phyloP scores from a whole-genome alignment of 2,113 vertebrate genomes.

The Xenopus borealis region DNA sequence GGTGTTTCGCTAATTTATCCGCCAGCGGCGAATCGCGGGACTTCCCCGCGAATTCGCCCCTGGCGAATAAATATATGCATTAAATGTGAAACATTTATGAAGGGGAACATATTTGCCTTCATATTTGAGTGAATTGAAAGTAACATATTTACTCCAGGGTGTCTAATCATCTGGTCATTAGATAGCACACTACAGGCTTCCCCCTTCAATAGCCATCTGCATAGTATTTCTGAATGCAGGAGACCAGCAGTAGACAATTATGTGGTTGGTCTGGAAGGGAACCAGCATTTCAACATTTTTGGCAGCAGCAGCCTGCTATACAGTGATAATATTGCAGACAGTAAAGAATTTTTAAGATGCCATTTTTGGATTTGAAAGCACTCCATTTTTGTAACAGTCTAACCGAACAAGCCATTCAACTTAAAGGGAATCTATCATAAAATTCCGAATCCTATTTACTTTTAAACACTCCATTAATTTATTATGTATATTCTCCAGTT shows the following conservation, averaged over 20 bases:
- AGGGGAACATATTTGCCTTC: neutral
- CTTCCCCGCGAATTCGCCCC: no score
- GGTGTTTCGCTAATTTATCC: no score
- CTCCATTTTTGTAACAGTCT: constrained; percentile 31
- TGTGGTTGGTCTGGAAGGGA: constrained; percentile 31
- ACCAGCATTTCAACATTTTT: constrained; percentile 35
- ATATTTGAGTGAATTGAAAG: constrained; percentile 1
- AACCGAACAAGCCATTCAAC: neutral
- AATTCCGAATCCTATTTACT: neutral
- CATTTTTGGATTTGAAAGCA: constrained; percentile 16
- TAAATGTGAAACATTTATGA: neutral
- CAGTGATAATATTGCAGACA: constrained; percentile 16
- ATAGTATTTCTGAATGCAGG: constrained; percentile 38
- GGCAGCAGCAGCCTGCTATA: constrained; percentile 13
- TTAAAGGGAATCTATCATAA: neutral
- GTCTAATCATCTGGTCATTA: constrained; percentile 37
- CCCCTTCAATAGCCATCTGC: constrained; percentile 33
- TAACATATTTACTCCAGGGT: constrained; percentile 28
- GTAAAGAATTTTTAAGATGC: constrained; percentile 20
- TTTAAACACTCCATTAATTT: constrained; percentile 2
- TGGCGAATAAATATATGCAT: no score
- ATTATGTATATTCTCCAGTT: neutral
- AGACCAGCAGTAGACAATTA: constrained; percentile 25
- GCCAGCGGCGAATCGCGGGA: no score
- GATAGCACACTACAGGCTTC: constrained; percentile 29